phyloP scores from a whole-genome alignment of 2,113 vertebrate genomes.

The Thinocorus orbignyianus region DNA sequence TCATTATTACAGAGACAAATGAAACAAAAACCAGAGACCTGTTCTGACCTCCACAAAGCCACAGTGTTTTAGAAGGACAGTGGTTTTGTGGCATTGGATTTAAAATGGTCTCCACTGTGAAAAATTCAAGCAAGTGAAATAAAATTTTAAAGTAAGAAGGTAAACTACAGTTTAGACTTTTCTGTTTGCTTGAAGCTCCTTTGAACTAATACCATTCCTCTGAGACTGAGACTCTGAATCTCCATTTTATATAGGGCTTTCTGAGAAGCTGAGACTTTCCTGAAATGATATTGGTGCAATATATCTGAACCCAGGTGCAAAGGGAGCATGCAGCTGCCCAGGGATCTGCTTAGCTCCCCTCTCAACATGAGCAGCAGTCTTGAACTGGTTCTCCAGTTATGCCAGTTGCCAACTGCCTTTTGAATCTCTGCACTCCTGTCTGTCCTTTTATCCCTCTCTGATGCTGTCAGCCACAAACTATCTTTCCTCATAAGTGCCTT shows the following conservation, averaged over 20 bases:
- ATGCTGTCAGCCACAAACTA: not conserved
- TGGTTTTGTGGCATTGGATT: not conserved
- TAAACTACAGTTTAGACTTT: not conserved
- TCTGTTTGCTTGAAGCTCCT: not conserved
- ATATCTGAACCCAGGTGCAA: not conserved
- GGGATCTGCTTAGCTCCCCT: not conserved
- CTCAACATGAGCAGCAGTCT: not conserved
- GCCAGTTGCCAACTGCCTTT: not conserved
- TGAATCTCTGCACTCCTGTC: not conserved
- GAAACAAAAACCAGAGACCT: not conserved
- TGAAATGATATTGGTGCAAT: not conserved
- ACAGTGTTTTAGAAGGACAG: not conserved
- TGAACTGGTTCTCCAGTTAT: not conserved
- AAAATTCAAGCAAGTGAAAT: not conserved
- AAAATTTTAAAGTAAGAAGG: not conserved
- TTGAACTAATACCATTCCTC: not conserved
- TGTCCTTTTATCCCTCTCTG: not conserved
- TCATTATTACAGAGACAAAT: not conserved
- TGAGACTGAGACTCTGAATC: not conserved
- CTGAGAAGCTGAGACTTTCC: not conserved
- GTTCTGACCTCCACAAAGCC: not conserved
- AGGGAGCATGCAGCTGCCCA: accelerated
- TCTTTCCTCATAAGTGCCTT: not conserved
- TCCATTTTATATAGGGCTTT: not conserved
- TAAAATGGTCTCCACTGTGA: not conserved